Percentiles rank a stretch among this genome's conserved stretches.
phyloP scores from a whole-genome alignment of 2,113 vertebrate genomes.

The Cynocephalus volans region DNA sequence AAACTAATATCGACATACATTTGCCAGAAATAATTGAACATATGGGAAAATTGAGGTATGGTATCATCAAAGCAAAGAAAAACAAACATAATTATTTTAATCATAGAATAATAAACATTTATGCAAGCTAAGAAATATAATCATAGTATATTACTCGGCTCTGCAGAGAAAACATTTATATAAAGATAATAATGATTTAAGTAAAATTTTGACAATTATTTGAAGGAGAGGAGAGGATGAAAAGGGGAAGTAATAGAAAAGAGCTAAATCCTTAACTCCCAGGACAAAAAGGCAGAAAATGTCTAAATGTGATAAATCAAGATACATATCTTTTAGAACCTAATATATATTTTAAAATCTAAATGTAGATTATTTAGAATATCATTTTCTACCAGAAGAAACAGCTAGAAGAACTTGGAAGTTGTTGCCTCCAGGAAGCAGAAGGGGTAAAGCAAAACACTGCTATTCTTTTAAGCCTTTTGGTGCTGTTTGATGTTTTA shows the following conservation, averaged over 20 bases:
- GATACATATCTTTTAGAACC: not conserved
- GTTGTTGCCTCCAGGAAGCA: no score
- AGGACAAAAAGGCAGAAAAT: not conserved
- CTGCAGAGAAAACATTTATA: not conserved
- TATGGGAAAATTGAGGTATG: not conserved
- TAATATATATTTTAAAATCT: not conserved
- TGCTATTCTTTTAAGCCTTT: not conserved
- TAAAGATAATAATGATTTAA: not conserved
- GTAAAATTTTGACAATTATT: not conserved
- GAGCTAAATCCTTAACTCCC: not conserved
- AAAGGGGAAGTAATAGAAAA: not conserved
- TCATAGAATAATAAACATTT: conserved; percentile 6
- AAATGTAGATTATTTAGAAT: conserved; percentile 18
- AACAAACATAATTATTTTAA: conserved; percentile 18
- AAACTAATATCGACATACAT: not conserved
- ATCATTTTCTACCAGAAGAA: not conserved
- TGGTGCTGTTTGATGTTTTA: not conserved
- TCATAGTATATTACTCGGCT: not conserved
- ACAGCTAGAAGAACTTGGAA: not conserved
- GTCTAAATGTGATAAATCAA: not conserved
- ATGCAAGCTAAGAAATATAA: not conserved
- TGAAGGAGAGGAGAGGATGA: not conserved
- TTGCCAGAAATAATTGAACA: not conserved
- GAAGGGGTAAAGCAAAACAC: not conserved
- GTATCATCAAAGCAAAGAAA: conserved; percentile 21